Base-by-base conservation (phyloP, 2,888 invertebrate genomes). In the Anoncus sp. region DNA sequence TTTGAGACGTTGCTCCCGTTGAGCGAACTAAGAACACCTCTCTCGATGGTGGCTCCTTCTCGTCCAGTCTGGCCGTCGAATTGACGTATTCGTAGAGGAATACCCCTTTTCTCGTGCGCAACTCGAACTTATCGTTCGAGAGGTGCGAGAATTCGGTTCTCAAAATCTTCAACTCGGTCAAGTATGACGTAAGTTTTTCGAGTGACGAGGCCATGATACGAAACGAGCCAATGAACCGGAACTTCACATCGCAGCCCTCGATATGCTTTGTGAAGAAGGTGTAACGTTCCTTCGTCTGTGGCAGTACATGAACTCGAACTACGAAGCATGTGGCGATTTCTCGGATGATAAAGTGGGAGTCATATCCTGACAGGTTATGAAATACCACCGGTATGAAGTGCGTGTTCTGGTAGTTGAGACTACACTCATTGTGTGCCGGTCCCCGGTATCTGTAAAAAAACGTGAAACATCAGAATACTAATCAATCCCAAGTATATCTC, bases 41-140 rank as follows among this genome's bases (percentile, higher is more conserved):
- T 57, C 57, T 7, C 6, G 18, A 9, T 10, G 47, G 47, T 20
- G 18, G 7, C 31, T 31, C 31, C 31, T 31, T 51, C 12, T 85
- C 83, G 6, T 84, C 49, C 12, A 88, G 40, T 80, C 83, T 86
- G 14, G 74, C 77, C 53, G 51, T 66, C 2, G 27, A 63, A 27
- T 82, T 80, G 14, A 88, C 51, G 66, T 87, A 89, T n/a, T 88
- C 82, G 77, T 89, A 89, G 5, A 87, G 87, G 76, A 88, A 87
- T 18, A 89, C 81, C 1, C 87, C 87, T 79, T 87, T 87, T 20
- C 83, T 73, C 1, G 40, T 83, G 9, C 86, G 59, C 20, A 84
- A 66, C 3, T 75, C 24, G 24, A 85, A 82, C 63, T 83, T 53
- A 7, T 62, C 72, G n/a, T 60, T 51, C 24, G 59, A 78, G 10